Evolutionary conservation across 1,140 invertebrate species (phyloP), one percentile per base, ranked within the genome.

Genomic region (Maconellicoccus hirsutus): DNA sequence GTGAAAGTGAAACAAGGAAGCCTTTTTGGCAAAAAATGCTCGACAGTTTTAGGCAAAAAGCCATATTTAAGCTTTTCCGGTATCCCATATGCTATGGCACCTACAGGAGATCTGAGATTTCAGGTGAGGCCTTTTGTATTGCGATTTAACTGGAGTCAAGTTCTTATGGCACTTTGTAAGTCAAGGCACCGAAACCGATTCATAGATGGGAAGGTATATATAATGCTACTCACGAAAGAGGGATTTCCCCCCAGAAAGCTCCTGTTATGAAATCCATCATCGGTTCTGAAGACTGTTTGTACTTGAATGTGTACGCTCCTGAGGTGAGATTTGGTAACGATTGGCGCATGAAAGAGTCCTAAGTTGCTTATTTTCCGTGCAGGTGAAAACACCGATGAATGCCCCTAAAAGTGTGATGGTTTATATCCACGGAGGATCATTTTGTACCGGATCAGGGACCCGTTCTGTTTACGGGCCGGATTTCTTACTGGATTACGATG

Each of bases 401-500:
- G 3, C 19, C 1, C 19, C 16, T 6, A 33, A 70, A 59, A 79
- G 86, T 1, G 85, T 87, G 0, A 84, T 89, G 82, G 81, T 89
- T 1, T 87, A 80, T 75, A 80, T 89, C n/a, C 85, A 88, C 73
- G 84, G 84, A 16, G 87, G 87, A 70, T 83, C 77, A 0, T 88
- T 83, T 75, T 78, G 81, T 23, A 71, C 74, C 1, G 86, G 86
- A 12, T 81, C 82, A 14, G 84, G 82, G 19, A 77, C 84, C 61
- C 77, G 80, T 23, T 76, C 79, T 19, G 70, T 83, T 0, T 72
- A 72, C 71, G 86, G 87, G 0, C 87, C 89, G 0, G 87, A 91
- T 74, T 86, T 85, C 74, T 77, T 94, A 0, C 79, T 93, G 0
- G 87, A 90, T 69, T 82, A 85, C 70, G 86, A 92, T 73, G 80